A percentile compares a stretch with the other conserved stretches of the same genome.
Conservation (phyloP, 37 sponge, comb jelly and placozoan species). For the Beroe forskalii region DNA sequence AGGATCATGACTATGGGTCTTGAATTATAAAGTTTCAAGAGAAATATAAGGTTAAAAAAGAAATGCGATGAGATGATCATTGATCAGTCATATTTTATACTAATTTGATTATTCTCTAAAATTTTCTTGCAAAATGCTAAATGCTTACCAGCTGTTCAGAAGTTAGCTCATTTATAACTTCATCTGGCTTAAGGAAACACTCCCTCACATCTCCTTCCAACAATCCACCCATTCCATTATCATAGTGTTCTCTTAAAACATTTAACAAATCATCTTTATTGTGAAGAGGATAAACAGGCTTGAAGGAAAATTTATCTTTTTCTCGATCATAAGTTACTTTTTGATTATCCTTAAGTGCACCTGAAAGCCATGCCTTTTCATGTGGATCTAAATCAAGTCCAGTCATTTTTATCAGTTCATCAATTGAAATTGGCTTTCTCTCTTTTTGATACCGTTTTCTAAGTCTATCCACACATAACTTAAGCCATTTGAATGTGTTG, state of each 20-base stretch:
- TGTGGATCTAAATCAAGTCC: conserved; percentile 58
- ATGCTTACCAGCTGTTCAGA: conserved; percentile 51
- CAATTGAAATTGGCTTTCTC: conserved; percentile 53
- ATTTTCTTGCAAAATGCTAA: too few species aligned
- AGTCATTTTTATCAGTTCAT: conserved; percentile 32
- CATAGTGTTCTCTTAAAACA: conserved; percentile 60
- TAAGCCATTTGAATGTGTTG: conserved; percentile 61
- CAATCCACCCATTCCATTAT: conserved; percentile 52
- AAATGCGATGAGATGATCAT: too few species aligned
- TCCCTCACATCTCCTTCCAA: conserved; percentile 47
- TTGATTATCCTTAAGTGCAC: conserved; percentile 51
- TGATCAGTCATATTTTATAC: too few species aligned
- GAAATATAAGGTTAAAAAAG: too few species aligned
- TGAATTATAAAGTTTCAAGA: too few species aligned
- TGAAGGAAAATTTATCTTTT: conserved; percentile 57
- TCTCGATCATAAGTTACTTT: conserved; percentile 38
- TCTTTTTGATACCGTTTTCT: conserved; percentile 63
- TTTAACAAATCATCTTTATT: conserved; percentile 58
- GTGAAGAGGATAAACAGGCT: conserved; percentile 46
- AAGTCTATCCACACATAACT: conserved; percentile 18
- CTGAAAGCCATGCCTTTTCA: conserved; percentile 19
- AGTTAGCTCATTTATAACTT: background rate
- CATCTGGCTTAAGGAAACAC: conserved; percentile 33
- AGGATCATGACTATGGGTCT: too few species aligned
- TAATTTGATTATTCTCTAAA: too few species aligned